These are phyloP conservation scores for Oreocharis arfaki DNA, from an alignment of 2,113 vertebrate genomes.

Conservation along the genomic window DNA sequence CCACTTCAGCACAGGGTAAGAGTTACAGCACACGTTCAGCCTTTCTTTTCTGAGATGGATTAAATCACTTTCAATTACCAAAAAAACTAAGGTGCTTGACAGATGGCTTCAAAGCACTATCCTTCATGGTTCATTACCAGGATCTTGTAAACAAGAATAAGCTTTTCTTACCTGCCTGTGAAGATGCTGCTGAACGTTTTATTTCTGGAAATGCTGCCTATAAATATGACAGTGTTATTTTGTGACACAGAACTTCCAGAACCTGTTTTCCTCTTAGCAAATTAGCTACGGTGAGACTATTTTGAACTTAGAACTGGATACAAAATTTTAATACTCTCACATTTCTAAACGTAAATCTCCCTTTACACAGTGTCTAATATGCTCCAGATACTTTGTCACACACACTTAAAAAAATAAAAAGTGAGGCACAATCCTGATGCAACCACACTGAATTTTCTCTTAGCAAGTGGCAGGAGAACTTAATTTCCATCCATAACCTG, in stretches of 20 bases:
- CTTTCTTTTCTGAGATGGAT: neutral
- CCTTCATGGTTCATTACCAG: constrained; percentile 29
- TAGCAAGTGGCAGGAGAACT: neutral
- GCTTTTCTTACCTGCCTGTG: constrained; percentile 3
- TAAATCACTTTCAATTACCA: constrained; percentile 8
- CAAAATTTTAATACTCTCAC: neutral
- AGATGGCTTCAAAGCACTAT: constrained; percentile 27
- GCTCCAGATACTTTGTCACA: neutral
- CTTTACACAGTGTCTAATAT: neutral
- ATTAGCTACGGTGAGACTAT: neutral
- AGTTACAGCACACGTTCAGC: neutral
- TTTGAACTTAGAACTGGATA: neutral
- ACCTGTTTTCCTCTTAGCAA: neutral
- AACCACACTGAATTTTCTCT: neutral
- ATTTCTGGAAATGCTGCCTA: neutral
- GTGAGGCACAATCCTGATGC: neutral
- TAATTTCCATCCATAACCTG: neutral
- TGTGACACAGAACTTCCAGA: neutral
- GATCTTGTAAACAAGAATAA: constrained; percentile 3
- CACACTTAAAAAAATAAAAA: neutral
- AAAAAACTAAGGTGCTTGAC: neutral
- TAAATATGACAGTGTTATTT: neutral
- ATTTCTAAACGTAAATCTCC: neutral
- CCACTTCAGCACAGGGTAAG: neutral
- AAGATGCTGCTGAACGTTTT: neutral